Evolutionary conservation across 2,113 vertebrate species (phyloP).

Genomic region (Hymenochirus boettgeri): DNA sequence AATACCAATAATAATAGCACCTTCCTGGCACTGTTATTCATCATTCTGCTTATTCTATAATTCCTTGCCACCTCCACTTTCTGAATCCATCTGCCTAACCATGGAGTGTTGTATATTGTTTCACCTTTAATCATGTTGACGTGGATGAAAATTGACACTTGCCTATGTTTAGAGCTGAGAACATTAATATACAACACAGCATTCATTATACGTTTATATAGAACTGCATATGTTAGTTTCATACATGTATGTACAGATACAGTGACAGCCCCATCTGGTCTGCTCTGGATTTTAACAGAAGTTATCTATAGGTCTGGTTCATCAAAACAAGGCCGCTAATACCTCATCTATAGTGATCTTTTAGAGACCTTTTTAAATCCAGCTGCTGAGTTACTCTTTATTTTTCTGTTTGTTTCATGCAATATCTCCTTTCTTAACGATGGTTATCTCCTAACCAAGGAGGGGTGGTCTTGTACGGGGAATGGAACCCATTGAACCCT

Average conservation of each 20-base stretch:
- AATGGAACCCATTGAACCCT: too few relatives aligned
- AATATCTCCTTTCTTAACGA: too few relatives aligned
- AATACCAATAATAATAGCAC: not conserved
- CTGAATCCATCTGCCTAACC: not conserved
- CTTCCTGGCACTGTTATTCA: not conserved
- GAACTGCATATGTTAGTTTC: not conserved
- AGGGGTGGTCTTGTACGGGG: too few relatives aligned
- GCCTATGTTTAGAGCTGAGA: not conserved
- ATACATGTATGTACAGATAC: not conserved
- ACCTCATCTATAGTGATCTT: too few relatives aligned
- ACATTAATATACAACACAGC: not conserved
- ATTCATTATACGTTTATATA: not conserved
- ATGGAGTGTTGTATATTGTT: not conserved
- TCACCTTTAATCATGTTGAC: not conserved
- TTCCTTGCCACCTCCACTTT: not conserved
- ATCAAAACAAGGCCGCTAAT: too few relatives aligned
- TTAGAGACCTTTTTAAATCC: too few relatives aligned
- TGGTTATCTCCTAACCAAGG: too few relatives aligned
- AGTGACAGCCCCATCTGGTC: not conserved
- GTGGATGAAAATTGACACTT: not conserved
- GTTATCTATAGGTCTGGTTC: too few relatives aligned
- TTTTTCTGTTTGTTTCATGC: too few relatives aligned
- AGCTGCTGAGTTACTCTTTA: too few relatives aligned
- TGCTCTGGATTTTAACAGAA: too few relatives aligned
- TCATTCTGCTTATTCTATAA: not conserved